Base-by-base conservation (phyloP, 2,113 vertebrate genomes). In the Microcebus griseorufus region DNA sequence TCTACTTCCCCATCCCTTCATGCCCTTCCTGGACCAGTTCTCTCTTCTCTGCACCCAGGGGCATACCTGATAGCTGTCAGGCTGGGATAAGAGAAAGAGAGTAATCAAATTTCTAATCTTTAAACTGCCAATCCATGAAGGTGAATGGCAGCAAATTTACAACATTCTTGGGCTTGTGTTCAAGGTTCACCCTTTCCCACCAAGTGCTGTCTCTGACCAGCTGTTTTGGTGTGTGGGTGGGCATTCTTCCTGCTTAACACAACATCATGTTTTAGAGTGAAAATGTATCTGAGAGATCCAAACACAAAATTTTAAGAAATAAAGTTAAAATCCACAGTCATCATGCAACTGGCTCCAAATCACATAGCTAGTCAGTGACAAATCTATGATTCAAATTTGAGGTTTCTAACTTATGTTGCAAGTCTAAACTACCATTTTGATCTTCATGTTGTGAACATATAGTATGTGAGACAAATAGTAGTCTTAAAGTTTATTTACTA, bases 401-500 rank as follows among this genome's bases (percentile, higher is more conserved):
- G 11, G 62, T 91, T 89, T 23, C 62, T 89, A 23, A 67, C 4
- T 79, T 5, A 7, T 62, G 53, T 53, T 75, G 22, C 27, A 64
- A 8, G 23, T 91, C 42, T 51, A 27, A 72, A 16, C 6, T 70
- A 32, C n/a, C 2, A 14, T 29, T 27, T 9, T 81, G 29, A 64
- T 1, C 3, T 70, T 39, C 29, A 34, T 34, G 37, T 6, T 16
- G 10, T 64, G 14, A 83, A 92, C 93, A 64, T 11, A 6, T 32
- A 86, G 7, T 29, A 1, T 86, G 83, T 86, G 22, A 78, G 6
- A 82, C 22, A 45, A 65, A 76, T 23, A 53, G 16, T 23, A 62
- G 25, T 23, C 92, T 95, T 92, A 73, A 92, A n/a, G 5, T 78
- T 81, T 75, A 93, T 83, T 84, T 48, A 32, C 5, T 90, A 81